Conservation (phyloP, 2,888 invertebrate genomes). For the Altica lythri region DNA sequence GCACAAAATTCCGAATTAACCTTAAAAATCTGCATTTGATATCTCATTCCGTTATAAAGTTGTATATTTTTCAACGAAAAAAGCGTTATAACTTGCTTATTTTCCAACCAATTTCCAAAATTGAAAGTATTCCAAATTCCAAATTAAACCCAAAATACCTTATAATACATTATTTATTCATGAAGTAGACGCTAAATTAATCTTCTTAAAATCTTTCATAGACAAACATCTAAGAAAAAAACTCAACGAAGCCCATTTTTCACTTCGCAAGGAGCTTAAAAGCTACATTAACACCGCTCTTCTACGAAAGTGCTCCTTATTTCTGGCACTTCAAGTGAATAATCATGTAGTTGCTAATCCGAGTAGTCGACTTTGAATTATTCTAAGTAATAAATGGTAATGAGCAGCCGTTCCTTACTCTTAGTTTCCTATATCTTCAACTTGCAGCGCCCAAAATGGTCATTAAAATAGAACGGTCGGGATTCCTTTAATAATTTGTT, state of each 20-base stretch:
- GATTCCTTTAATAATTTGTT: constrained; percentile 17
- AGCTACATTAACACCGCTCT: not conserved
- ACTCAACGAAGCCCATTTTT: not conserved
- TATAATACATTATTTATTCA: too few species aligned
- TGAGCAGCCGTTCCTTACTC: constrained; percentile 17
- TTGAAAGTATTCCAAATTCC: too few species aligned
- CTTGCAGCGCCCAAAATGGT: constrained; percentile 7
- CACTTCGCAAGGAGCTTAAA: not conserved
- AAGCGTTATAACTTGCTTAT: too few species aligned
- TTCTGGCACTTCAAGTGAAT: constrained; percentile 42
- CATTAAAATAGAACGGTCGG: constrained; percentile 11
- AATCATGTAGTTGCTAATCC: constrained; percentile 38
- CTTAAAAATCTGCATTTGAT: too few species aligned
- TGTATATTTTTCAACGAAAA: too few species aligned
- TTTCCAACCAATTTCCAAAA: too few species aligned
- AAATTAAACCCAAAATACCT: too few species aligned
- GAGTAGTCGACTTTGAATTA: constrained; percentile 21
- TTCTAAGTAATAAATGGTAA: constrained; percentile 25
- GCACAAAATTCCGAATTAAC: too few species aligned
- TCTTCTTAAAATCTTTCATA: not conserved
- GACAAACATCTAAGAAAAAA: too few species aligned
- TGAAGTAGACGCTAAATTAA: too few species aligned
- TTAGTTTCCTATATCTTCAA: constrained; percentile 15
- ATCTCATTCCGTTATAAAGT: too few species aligned
- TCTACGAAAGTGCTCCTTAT: constrained; percentile 28